Evolutionary conservation across 2,888 invertebrate genomes (phyloP), one percentile per base, ranked within the genome.

Genomic region (Theodoxus fluviatilis): DNA sequence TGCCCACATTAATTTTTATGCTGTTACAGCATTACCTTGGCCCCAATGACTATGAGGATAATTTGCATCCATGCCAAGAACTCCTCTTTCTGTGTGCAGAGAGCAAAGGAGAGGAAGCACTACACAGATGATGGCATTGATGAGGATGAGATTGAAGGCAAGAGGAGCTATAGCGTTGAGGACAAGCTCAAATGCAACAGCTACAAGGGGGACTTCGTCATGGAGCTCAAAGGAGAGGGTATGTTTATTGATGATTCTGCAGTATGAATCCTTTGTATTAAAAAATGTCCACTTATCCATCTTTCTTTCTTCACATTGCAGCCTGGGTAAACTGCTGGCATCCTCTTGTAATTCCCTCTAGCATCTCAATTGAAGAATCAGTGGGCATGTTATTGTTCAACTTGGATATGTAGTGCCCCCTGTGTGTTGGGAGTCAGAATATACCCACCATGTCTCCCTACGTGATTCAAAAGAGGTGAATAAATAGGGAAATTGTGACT

Each of bases 111-210:
- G 87, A 92, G 94, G 78, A 96, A 96, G 88, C 91, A 94, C 55
- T 97, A 97, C 88, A 93, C 94, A 2, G 96, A 97, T 87, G 96
- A 96, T 93, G 84, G 80, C 52, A 92, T 94, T 0, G 90, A 95
- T 77, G 96, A 95, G 68, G 96, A 92, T 80, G 92, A 92, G 73
- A 92, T 94, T 87, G 96, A 96, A 83, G 94, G 93, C 18, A 91
- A 93, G 65, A 90, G 95, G 68, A 93, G 93, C 43, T 97, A 96
- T 88, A 94, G 93, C 79, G 91, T 98, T 65, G 95, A 96, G 82
- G 96, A 96, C 84, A 97, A 97, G 88, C 90, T 97, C 81, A 93
- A 93, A 82, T 92, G 88, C 72, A 89, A 92, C 15, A 90, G 91
- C 78, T 97, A 96, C 86, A 92, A 81, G 63, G 80, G 81, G n/a